Evolutionary conservation across 2,888 invertebrate species (phyloP), one percentile per base, ranked within the genome.

Genomic region (Cheiracanthium punctorium): DNA sequence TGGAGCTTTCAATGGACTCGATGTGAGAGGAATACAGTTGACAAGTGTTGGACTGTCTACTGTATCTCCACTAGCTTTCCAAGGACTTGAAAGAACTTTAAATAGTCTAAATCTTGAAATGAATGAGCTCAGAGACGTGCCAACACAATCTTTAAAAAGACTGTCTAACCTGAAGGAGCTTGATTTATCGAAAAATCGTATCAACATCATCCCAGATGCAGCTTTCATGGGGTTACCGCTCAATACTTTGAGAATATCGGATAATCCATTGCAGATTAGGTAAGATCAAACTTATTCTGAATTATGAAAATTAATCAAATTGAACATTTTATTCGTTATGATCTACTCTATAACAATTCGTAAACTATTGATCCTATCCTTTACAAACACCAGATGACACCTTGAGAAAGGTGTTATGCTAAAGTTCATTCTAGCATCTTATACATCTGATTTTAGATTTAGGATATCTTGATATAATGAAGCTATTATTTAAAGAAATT

Each of bases 111-210:
- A 97, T 91, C 93, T 98, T 77, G 92, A 92, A 95, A 89, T 90
- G 76, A 92, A 92, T 88, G 82, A 90, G 90, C 91, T 98, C 65
- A 93, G 93, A 17, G 95, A 95, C 90, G 94, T 97, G 75, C 97
- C 97, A 1, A 94, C 95, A 0, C 94, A 93, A 76, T 95, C 96
- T 48, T 92, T 97, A 17, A 94, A 93, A 90, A 92, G 93, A 71
- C 92, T 97, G 67, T 93, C 93, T 48, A 95, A 94, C 89, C 93
- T 97, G 7, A 95, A 95, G 29, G 93, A 97, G 43, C 92, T 97
- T 80, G 97, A 97, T 91, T 93, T 97, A 89, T 96, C 97, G 0
- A 94, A 95, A 91, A 97, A 97, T 91, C 94, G 94, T 88, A 95
- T 97, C 77, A 93, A 93, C 1, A 92, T 92, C 67, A 94, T 97